Base-by-base conservation (phyloP, 2,888 invertebrate species). In the Drosophila paracracens region DNA sequence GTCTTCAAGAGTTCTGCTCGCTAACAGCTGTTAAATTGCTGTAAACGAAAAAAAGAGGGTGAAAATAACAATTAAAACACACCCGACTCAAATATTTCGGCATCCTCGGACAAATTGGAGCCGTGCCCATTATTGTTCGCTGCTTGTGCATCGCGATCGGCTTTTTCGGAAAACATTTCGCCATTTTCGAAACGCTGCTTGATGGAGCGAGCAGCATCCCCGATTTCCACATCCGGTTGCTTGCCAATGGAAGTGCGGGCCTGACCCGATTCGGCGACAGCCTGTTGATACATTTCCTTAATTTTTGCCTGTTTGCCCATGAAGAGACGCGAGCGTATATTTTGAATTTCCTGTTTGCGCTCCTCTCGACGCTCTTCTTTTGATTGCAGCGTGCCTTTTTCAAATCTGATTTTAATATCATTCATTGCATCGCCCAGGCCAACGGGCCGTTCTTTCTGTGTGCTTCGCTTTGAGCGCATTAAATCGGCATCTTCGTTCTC, bases 221-320 rank as follows among this genome's bases (percentile, higher is more conserved):
- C 93, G 68, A 94, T 92, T 68, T 94, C 94, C 21, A 94, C 92
- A 71, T 94, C 94, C 4, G 93, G 91, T 25, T 92, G 94, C 84
- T 94, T 95, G 10, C 94, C 94, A 0, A 94, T 90, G 51, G 95
- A 95, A 0, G 94, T 94, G 13, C 94, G 83, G 94, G 94, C 93
- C 88, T 95, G 95, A 92, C 96, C 97, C 70, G 96, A 96, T 86
- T 97, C 97, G 83, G 96, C 95, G 0, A 98, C 97, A 0, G 98
- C 98, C 90, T 97, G 97, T 91, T 98, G 98, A 92, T 98, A 98
- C 95, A 97, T 96, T 91, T 98, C 98, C 92, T 98, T 98, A 93
- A 98, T 96, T 91, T 97, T 97, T 0, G 96, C 97, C 94, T 97
- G 97, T 92, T 97, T 97, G 16, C 97, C 97, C 96, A 97, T 95